Percentiles rank a stretch among this genome's conserved stretches.
These are phyloP conservation scores for Nanorana parkeri DNA, from an alignment of 2,113 vertebrate species.

Conservation along the genomic window DNA sequence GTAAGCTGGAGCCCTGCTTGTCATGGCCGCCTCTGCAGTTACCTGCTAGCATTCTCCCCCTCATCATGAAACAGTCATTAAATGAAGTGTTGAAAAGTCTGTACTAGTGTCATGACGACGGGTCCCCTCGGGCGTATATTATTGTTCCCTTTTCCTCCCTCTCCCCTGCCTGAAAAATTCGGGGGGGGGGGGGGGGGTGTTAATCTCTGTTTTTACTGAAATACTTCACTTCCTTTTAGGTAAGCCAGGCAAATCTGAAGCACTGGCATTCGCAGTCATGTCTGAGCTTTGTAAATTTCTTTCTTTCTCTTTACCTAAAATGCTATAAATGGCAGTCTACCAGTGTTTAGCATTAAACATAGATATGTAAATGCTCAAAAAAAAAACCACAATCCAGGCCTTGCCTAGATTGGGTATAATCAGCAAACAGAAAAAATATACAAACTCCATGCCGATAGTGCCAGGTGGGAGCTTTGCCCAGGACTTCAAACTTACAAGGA, in stretches of 20 bases:
- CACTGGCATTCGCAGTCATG: background rate
- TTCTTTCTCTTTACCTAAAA: background rate
- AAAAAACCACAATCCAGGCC: no score
- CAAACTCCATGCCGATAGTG: no score
- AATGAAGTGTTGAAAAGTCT: slow-evolving; percentile 7
- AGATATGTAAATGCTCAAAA: no score
- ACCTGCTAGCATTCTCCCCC: background rate
- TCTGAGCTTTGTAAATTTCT: background rate
- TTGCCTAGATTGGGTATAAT: no score
- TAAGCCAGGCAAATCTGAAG: background rate
- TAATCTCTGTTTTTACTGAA: background rate
- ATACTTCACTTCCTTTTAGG: background rate
- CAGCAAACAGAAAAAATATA: no score
- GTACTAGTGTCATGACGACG: background rate
- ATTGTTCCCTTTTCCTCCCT: background rate
- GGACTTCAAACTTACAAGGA: no score
- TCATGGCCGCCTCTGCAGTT: background rate
- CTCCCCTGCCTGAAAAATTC: slow-evolving; percentile 24
- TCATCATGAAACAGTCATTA: background rate
- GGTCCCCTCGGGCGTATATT: background rate
- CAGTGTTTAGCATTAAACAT: no score
- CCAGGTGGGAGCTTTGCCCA: no score
- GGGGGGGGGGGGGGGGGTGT: background rate
- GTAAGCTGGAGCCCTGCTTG: background rate
- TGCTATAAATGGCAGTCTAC: no score